These are phyloP conservation scores for Porites rus DNA, from an alignment of 92 coral and sea anemone genomes.

Conservation along the genomic window DNA sequence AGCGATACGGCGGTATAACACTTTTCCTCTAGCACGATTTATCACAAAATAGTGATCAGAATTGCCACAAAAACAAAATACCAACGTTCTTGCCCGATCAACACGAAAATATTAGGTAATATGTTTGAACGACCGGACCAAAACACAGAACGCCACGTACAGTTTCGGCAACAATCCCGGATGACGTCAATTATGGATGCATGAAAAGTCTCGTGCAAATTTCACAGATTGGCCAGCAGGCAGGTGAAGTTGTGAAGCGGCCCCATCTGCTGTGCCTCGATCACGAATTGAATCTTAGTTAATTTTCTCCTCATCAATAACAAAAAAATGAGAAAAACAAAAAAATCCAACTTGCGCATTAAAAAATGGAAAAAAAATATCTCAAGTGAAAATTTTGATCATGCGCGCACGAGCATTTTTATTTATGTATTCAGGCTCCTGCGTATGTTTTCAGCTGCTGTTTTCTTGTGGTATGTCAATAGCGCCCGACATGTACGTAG, in stretches of 20 bases:
- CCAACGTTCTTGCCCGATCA: conserved; percentile 22
- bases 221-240: no score
- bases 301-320: background rate
- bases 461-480: background rate
- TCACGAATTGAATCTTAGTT: no score
- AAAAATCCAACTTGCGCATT: background rate
- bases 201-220: conserved; percentile 26
- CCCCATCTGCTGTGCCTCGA: no score
- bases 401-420: background rate
- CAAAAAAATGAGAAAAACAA: background rate
- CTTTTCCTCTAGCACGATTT: conserved; percentile 14
- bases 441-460: conserved; percentile 12
- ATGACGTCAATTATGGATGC: conserved; percentile 62
- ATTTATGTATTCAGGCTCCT: background rate
- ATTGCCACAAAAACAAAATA: conserved; percentile 7
- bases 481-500: conserved; percentile 4
- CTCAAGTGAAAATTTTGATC: background rate
- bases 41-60: background rate
- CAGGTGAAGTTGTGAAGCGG: background rate
- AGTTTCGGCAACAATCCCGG: conserved; percentile 68
- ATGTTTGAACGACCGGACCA: background rate
- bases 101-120: conserved; percentile 43
- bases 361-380: background rate
- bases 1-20: background rate
- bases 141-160: conserved; percentile 79